These are phyloP conservation scores for Eolophus roseicapilla DNA, from an alignment of 2,113 vertebrate genomes.

Conservation along the genomic window DNA sequence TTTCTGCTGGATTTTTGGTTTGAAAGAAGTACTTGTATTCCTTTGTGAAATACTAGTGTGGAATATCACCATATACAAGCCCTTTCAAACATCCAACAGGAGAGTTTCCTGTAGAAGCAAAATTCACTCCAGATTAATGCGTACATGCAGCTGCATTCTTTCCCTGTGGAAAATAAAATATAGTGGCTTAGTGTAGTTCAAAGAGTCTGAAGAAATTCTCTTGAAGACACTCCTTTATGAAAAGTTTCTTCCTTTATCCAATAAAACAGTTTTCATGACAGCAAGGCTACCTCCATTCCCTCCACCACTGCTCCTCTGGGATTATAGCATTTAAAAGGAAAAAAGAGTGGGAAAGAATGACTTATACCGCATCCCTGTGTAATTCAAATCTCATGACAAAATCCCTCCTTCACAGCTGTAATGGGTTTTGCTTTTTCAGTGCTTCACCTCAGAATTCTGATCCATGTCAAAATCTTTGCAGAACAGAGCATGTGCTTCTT, in stretches of 20 bases:
- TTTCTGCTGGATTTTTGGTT: background rate
- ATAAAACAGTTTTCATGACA: background rate
- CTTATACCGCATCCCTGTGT: background rate
- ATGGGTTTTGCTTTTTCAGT: background rate
- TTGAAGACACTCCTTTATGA: background rate
- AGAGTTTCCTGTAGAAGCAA: background rate
- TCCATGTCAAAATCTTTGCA: background rate
- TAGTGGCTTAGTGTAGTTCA: background rate
- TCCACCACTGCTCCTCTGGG: background rate
- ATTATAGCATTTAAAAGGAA: background rate
- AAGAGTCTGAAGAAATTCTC: background rate
- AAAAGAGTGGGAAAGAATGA: background rate
- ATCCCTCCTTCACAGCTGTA: background rate
- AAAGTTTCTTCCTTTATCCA: background rate
- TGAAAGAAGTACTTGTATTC: background rate
- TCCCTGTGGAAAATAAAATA: background rate
- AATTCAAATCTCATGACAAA: background rate
- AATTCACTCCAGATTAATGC: background rate
- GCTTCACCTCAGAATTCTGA: background rate
- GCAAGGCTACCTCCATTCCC: background rate
- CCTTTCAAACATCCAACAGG: background rate
- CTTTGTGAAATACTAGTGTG: background rate
- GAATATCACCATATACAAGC: background rate
- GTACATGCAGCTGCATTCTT: background rate
- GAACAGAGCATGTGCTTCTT: background rate